Percentiles rank a stretch among this genome's conserved stretches.
Evolutionary conservation across 1,140 invertebrate genomes (phyloP).

Genomic region (Papilio helenus): DNA sequence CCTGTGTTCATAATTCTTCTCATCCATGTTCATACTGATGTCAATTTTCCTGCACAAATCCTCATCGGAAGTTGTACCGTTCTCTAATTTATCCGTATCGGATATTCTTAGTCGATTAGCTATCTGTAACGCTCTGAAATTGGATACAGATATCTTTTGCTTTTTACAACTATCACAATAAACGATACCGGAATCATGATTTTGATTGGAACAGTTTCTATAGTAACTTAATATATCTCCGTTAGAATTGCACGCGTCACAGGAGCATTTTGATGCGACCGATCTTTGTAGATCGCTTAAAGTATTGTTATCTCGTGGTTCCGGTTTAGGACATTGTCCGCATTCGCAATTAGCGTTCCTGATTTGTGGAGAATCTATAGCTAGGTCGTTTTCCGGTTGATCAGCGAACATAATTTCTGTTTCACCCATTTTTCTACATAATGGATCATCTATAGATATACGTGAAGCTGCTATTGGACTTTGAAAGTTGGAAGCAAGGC

Average conservation of each 20-base stretch:
- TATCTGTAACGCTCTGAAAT: conserved; percentile 80
- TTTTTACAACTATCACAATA: conserved; percentile 79
- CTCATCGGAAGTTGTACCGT: conserved; percentile 69
- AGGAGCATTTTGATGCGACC: conserved; percentile 71
- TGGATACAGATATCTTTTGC: conserved; percentile 80
- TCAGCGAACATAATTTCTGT: conserved; percentile 76
- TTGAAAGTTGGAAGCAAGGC: conserved; percentile 67
- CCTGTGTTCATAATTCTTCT: conserved; percentile 67
- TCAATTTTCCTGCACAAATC: conserved; percentile 79
- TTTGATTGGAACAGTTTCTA: conserved; percentile 71
- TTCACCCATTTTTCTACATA: conserved; percentile 68
- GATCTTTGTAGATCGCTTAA: conserved; percentile 79
- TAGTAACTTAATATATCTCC: conserved; percentile 74
- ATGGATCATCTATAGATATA: conserved; percentile 70
- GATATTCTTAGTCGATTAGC: conserved; percentile 75
- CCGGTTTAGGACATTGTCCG: conserved; percentile 72
- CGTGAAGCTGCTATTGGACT: conserved; percentile 66
- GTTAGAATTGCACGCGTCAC: conserved; percentile 76
- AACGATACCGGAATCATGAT: conserved; percentile 73
- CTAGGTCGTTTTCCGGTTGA: conserved; percentile 66
- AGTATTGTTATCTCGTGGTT: conserved; percentile 63
- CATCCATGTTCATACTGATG: conserved; percentile 75
- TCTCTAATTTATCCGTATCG: conserved; percentile 67
- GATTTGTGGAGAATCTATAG: conserved; percentile 56
- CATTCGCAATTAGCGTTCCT: conserved; percentile 76